A percentile compares a stretch with the other conserved stretches of the same genome.
phyloP scores from a whole-genome alignment of 2,888 invertebrate species.

The Drosophila sordidapex region DNA sequence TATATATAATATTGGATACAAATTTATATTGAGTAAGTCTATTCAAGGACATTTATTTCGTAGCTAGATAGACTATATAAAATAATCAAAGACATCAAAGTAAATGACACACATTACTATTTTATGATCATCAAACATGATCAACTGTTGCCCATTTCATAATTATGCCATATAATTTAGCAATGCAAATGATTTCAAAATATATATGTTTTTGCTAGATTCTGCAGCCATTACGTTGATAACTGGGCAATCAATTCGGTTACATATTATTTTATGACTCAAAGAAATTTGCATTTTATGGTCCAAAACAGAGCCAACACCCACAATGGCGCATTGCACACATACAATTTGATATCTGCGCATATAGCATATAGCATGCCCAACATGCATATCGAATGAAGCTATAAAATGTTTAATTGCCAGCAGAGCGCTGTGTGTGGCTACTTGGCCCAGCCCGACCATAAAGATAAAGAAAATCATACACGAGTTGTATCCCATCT shows the following conservation, averaged over 20 bases:
- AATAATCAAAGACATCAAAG: neutral
- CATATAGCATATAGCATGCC: constrained; percentile 29
- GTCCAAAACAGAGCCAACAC: constrained; percentile 51
- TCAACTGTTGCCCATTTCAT: constrained; percentile 2
- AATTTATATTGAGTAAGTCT: neutral
- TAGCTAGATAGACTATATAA: neutral
- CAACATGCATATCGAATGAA: constrained; percentile 78
- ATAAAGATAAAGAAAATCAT: constrained; percentile 54
- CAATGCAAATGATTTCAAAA: constrained; percentile 33
- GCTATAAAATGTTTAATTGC: constrained; percentile 75
- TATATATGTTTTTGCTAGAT: constrained; percentile 7
- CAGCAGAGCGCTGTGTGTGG: constrained; percentile 48
- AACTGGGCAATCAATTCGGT: constrained; percentile 35
- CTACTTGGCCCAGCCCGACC: constrained; percentile 37
- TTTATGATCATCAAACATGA: constrained; percentile 10
- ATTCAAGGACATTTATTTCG: neutral
- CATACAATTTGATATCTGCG: constrained; percentile 11
- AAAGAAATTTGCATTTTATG: constrained; percentile 66
- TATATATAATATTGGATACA: neutral
- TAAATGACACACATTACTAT: neutral
- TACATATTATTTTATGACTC: constrained; percentile 65
- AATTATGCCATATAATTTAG: constrained; percentile 23
- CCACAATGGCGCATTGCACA: constrained; percentile 53
- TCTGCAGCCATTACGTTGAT: constrained; percentile 16
- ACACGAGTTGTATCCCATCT: constrained; percentile 39